Evolutionary conservation across 37 sponge, comb jelly and placozoan species (phyloP), one percentile per base, ranked within the genome.

Genomic region (Lycopodina hypogea): DNA sequence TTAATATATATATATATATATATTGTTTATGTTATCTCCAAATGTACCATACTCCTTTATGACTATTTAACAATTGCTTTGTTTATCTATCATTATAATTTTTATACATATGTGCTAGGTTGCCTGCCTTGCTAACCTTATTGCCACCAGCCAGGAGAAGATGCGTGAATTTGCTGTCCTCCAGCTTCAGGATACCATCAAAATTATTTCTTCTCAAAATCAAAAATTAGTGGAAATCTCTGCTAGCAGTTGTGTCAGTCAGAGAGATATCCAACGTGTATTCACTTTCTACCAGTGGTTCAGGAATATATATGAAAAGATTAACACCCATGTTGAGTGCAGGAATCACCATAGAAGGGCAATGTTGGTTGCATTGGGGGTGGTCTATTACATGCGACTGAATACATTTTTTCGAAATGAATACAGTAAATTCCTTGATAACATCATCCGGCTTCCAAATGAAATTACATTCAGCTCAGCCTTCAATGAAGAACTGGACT

Each of bases 321-420:
- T n/a, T n/a, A 17, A 78, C 0, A 77, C 67, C 0, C 64, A 76
- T 56, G 76, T 75, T 41, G 52, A 71, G 15, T 3, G 75, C 7
- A 2, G 56, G 4, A 80, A 88, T 41, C 78, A 83, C 59, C 39
- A 34, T 42, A 53, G 68, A 3, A 37, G 92, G 29, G 87, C 96
- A 6, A 72, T 95, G 15, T 34, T 91, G 56, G 87, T 92, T 0
- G 70, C 96, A 3, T 72, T 95, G 50, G 96, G 96, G 17, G 79
- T 95, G 0, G 92, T 91, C 34, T 95, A 95, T 80, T 95, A 92
- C 78, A 79, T 95, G 76, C 71, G 96, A 51, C 71, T 95, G 70
- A 81, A 92, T 60, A 61, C 39, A 0, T 2, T 57, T 50, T 92
- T 64, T 53, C 60, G 96, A 11, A 41, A 74, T 19, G 42, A 74